Base-by-base conservation (phyloP, 2,113 vertebrate species). In the Neoarius graeffei region DNA sequence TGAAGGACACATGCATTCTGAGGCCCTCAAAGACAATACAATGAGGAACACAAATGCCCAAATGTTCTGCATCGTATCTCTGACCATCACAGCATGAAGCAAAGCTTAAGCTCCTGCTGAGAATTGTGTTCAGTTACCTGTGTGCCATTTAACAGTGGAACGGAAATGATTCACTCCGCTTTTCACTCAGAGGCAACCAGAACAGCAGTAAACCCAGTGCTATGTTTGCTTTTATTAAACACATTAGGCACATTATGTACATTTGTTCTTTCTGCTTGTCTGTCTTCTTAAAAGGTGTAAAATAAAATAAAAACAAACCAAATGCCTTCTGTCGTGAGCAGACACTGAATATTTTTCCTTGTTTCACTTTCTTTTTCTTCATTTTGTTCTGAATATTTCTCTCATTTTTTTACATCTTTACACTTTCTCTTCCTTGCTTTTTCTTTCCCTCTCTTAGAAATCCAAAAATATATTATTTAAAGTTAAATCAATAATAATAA, bases 81-180 rank as follows among this genome's bases (percentile, higher is more conserved):
- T 69, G 71, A 48, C 86, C 60, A 54, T 60, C 23, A 52, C 50
- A 85, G 88, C 87, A 30, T 88, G 80, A 87, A 88, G 89, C 83
- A 59, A 90, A 50, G 30, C 42, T 27, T 60, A 74, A 88, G 62
- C 67, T 88, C 59, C 52, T 69, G 85, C 52, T 23, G 87, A 86
- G 88, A 86, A 19, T 85, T 76, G 74, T 30, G 42, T 56, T 30
- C 20, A 64, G 8, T 42, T 30, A 57, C 23, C 59, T n/a, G 56
- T 11, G 54, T 76, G 64, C 62, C 62, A 54, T 86, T 80, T 56
- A 30, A 79, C 60, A 66, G 25, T 23, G 5, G 64, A 11, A 17
- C 60, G 14, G 74, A 79, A 67, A 54, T 56, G 4, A 52, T 60
- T 20, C 23, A 52, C 52, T 52, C 69, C 14, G 14, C 59, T 52